Conservation (phyloP, 2,888 invertebrate genomes). For the Aphrophora alni region DNA sequence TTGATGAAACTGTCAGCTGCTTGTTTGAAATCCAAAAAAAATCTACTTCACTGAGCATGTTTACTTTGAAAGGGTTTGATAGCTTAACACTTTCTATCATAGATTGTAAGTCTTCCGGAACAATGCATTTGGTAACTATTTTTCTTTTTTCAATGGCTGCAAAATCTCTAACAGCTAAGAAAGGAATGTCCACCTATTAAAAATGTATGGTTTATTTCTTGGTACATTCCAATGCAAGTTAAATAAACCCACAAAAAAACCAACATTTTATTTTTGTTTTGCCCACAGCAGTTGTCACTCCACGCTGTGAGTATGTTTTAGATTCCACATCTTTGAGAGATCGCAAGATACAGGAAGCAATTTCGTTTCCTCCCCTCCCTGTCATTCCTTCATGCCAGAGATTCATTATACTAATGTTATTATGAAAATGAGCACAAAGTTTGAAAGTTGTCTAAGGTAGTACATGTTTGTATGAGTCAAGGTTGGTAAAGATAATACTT, state of each 20-base stretch:
- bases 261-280: slow-evolving; percentile 9
- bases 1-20: slow-evolving; percentile 19
- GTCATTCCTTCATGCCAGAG: slow-evolving; percentile 14
- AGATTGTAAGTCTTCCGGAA: background rate
- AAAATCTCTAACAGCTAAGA: too few relatives aligned
- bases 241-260: background rate
- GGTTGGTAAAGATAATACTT: slow-evolving; percentile 11
- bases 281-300: slow-evolving; percentile 20
- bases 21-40: slow-evolving; percentile 19
- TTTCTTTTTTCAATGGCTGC: slow-evolving; percentile 22
- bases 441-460: slow-evolving; percentile 10
- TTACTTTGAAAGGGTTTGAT: background rate
- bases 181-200: background rate
- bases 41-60: slow-evolving; percentile 18
- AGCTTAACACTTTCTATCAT: background rate
- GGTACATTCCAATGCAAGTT: background rate
- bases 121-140: background rate
- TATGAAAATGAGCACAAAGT: background rate
- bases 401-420: background rate
- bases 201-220: background rate
- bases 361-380: background rate
- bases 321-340: background rate
- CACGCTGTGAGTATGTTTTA: background rate
- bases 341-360: slow-evolving; percentile 7
- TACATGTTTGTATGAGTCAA: slow-evolving; percentile 14